A percentile compares a stretch with the other conserved stretches of the same genome.
phyloP scores from a whole-genome alignment of 1,140 invertebrate genomes.

The Drosophila subobscura region DNA sequence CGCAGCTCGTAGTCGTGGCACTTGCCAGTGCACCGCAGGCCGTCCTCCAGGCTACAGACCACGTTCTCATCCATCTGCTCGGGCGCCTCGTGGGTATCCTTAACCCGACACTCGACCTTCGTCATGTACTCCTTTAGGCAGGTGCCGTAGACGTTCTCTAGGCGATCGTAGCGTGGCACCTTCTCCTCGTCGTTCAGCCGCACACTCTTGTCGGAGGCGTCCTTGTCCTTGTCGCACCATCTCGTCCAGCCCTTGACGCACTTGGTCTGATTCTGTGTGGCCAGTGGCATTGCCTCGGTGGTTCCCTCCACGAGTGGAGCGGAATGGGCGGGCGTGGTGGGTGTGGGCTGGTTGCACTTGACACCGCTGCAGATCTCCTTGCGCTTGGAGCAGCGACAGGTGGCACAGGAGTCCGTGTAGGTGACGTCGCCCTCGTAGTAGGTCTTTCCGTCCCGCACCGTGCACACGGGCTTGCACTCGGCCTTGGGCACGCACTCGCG shows the following conservation, averaged over 20 bases:
- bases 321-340: constrained; percentile 49
- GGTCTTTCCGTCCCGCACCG: constrained; percentile 86
- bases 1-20: constrained; percentile 90
- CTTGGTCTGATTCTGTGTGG: constrained; percentile 67
- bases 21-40: constrained; percentile 87
- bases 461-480: constrained; percentile 89
- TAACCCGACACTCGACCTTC: constrained; percentile 90
- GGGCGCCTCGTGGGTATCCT: constrained; percentile 85
- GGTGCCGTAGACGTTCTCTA: constrained; percentile 68
- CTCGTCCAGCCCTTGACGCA: constrained; percentile 89
- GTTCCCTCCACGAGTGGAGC: constrained; percentile 41
- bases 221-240: constrained; percentile 88
- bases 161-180: constrained; percentile 71
- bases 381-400: constrained; percentile 88
- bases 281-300: constrained; percentile 32
- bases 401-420: constrained; percentile 90
- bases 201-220: constrained; percentile 69
- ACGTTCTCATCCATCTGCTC: constrained; percentile 90
- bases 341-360: constrained; percentile 84
- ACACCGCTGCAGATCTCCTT: constrained; percentile 88
- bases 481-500: constrained; percentile 89
- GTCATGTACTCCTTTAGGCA: constrained; percentile 85
- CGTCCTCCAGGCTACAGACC: constrained; percentile 89
- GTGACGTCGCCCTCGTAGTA: constrained; percentile 92
- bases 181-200: constrained; percentile 80